Conservation (phyloP, 2,113 vertebrate species). For the Notiomystis cincta region DNA sequence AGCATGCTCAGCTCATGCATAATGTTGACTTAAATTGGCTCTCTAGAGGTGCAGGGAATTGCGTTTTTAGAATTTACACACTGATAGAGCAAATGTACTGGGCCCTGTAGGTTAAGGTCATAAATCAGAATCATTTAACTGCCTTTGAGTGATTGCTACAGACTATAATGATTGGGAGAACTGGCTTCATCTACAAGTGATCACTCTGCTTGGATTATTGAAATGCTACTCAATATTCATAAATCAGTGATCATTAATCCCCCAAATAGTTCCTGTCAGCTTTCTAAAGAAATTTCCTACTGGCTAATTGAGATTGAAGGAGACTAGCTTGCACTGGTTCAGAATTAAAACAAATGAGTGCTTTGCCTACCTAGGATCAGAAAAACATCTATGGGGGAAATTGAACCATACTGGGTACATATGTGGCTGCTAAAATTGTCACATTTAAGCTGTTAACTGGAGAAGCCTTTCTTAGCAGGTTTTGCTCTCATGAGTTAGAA, state of each 20-base stretch:
- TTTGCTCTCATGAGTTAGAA: neutral
- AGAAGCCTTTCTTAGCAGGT: neutral
- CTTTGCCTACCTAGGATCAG: neutral
- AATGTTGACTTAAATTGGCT: slow-evolving; percentile 79
- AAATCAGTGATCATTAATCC: slow-evolving; percentile 83
- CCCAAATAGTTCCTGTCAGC: slow-evolving; percentile 77
- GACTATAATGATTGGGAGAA: slow-evolving; percentile 63
- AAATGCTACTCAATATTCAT: slow-evolving; percentile 78
- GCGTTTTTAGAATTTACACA: slow-evolving; percentile 74
- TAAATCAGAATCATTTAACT: slow-evolving; percentile 83
- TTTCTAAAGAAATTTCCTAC: slow-evolving; percentile 77
- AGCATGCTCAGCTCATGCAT: slow-evolving; percentile 74
- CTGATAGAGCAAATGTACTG: slow-evolving; percentile 77
- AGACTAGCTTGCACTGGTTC: slow-evolving; percentile 52
- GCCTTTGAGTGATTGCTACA: slow-evolving; percentile 77
- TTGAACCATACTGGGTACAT: neutral
- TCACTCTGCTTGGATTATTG: slow-evolving; percentile 71
- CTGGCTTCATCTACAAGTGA: slow-evolving; percentile 64
- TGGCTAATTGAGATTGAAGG: slow-evolving; percentile 81
- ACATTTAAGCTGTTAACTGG: neutral
- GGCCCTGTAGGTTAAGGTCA: slow-evolving; percentile 78
- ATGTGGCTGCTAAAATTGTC: neutral
- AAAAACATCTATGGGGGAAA: neutral
- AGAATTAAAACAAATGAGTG: slow-evolving; percentile 59
- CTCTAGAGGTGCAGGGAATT: slow-evolving; percentile 76